These are phyloP conservation scores for Enteromius radiatus DNA, from an alignment of 2,797 vertebrate genomes.

Conservation along the genomic window DNA sequence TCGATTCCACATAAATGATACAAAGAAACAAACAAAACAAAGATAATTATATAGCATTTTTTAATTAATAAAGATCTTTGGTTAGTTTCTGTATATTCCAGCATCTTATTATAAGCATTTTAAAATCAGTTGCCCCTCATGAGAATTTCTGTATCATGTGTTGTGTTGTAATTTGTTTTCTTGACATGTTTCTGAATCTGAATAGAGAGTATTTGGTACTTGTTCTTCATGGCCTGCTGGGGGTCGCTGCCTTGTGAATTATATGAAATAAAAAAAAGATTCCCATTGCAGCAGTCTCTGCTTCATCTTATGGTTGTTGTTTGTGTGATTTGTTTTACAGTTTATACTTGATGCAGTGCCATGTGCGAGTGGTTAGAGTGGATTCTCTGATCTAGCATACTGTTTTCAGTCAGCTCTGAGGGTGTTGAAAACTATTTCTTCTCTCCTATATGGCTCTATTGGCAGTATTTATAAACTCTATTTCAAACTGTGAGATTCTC, in stretches of 20 bases:
- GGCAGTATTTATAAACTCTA: conserved; percentile 27
- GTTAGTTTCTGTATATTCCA: conserved; percentile 23
- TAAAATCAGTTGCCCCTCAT: conserved; percentile 24
- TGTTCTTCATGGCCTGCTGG: conserved; percentile 57
- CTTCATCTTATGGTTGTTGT: conserved; percentile 30
- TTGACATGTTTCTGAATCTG: conserved; percentile 74
- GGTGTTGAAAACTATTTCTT: conserved; percentile 23
- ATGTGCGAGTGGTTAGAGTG: not conserved
- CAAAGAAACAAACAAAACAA: not conserved
- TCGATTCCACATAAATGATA: not conserved
- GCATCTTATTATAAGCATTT: conserved; percentile 5
- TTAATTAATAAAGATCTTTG: not conserved
- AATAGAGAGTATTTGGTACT: conserved; percentile 64
- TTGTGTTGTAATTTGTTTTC: conserved; percentile 71
- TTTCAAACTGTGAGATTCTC: conserved; percentile 41
- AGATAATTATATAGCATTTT: not conserved
- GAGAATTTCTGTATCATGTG: conserved; percentile 69
- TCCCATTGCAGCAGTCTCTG: conserved; percentile 66
- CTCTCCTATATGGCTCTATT: conserved; percentile 10
- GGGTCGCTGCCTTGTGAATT: conserved; percentile 52
- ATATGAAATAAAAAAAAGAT: conserved; percentile 60
- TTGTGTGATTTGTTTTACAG: not conserved
- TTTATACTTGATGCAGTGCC: not conserved
- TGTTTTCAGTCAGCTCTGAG: conserved; percentile 27
- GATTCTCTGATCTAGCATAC: conserved; percentile 20